Evolutionary conservation across 37 sponge, comb jelly and placozoan genomes (phyloP).

Genomic region (Hormiphora californensis): DNA sequence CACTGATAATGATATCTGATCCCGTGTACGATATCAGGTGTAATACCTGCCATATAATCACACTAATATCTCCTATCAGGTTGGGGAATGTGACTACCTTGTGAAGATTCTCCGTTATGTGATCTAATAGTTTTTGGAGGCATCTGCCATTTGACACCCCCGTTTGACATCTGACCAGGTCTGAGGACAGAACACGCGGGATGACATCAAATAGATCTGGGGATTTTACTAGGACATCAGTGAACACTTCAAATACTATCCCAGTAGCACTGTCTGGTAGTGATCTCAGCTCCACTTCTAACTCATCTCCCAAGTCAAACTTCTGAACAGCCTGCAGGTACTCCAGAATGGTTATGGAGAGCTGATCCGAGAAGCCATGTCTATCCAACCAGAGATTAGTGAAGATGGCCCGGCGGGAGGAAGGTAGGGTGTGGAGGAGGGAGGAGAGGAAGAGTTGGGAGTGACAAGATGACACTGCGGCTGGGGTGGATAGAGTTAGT

Average conservation of each 20-base stretch:
- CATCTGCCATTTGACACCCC: neutral
- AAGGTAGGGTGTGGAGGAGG: neutral
- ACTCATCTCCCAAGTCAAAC: neutral
- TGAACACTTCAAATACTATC: neutral
- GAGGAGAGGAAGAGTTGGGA: constrained; percentile 10
- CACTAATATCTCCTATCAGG: neutral
- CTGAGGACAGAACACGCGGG: neutral
- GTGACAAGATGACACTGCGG: neutral
- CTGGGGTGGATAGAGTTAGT: too few relatives aligned
- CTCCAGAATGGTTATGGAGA: neutral
- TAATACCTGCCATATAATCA: neutral
- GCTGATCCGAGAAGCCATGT: neutral
- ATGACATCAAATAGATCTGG: neutral
- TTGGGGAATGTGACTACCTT: neutral
- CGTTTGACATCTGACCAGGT: neutral
- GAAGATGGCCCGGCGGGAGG: neutral
- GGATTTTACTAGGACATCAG: neutral
- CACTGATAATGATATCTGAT: neutral
- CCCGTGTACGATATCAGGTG: neutral
- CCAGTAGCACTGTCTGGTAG: neutral
- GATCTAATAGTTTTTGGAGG: neutral
- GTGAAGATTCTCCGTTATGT: neutral
- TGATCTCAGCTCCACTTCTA: neutral
- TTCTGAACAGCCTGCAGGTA: neutral
- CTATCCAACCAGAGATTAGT: neutral